Evolutionary conservation across 2,888 invertebrate genomes (phyloP).

Genomic region (Cerastis rubricosa): DNA sequence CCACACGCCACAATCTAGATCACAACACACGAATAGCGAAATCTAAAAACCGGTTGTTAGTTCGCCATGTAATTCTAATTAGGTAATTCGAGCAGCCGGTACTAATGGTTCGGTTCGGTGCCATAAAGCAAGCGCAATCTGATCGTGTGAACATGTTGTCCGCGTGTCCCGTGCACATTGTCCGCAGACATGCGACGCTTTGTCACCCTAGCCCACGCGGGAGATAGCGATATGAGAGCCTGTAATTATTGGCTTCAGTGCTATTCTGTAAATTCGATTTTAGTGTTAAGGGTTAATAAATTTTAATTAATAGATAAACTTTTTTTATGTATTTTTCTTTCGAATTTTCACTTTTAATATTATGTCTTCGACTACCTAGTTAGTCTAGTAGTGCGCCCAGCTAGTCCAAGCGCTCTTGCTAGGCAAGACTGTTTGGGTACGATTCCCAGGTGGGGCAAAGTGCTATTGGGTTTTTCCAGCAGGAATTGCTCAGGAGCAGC

Average conservation of each 20-base stretch:
- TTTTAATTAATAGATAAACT: slow-evolving; percentile 33
- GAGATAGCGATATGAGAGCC: slow-evolving; percentile 66
- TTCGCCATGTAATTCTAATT: slow-evolving; percentile 87
- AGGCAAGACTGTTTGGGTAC: background rate
- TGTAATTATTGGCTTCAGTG: slow-evolving; percentile 67
- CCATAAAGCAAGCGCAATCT: slow-evolving; percentile 87
- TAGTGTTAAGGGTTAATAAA: slow-evolving; percentile 44
- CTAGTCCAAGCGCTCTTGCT: background rate
- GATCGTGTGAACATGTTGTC: slow-evolving; percentile 89
- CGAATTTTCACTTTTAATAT: background rate
- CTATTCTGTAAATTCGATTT: slow-evolving; percentile 62
- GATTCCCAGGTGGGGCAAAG: background rate
- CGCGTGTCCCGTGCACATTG: slow-evolving; percentile 84
- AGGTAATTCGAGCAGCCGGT: slow-evolving; percentile 86
- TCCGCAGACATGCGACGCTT: slow-evolving; percentile 87
- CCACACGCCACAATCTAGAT: slow-evolving; percentile 71
- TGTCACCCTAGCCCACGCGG: slow-evolving; percentile 87
- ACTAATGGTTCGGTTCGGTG: slow-evolving; percentile 85
- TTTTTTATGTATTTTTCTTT: background rate
- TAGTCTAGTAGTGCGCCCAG: background rate
- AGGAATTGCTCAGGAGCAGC: background rate
- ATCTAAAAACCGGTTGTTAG: slow-evolving; percentile 78
- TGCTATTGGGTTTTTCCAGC: background rate
- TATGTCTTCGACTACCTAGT: background rate
- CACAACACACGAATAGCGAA: slow-evolving; percentile 72